A percentile compares a stretch with the other conserved stretches of the same genome.
Evolutionary conservation across 2,888 invertebrate species (phyloP).

Genomic region (Anthophora plumipes): DNA sequence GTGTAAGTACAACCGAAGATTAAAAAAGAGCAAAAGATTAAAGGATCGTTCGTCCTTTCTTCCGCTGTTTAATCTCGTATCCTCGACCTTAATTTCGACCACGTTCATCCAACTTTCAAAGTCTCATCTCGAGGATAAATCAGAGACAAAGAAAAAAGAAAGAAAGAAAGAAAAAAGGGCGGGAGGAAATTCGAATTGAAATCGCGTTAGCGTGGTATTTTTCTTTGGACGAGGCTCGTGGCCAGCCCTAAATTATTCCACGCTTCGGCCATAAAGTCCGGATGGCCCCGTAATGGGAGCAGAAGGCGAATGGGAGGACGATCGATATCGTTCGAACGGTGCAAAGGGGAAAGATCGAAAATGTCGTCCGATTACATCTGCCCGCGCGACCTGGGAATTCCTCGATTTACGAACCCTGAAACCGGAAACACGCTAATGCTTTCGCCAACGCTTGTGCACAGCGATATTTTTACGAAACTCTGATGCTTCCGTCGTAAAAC

Average conservation of each 20-base stretch:
- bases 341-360: slow-evolving; percentile 18
- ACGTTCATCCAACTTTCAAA: not conserved
- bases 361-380: slow-evolving; percentile 42
- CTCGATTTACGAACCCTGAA: slow-evolving; percentile 62
- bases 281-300: slow-evolving; percentile 27
- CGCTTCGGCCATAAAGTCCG: slow-evolving; percentile 27
- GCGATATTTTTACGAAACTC: slow-evolving; percentile 70
- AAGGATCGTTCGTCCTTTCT: not conserved
- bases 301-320: slow-evolving; percentile 11
- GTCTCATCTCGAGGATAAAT: slow-evolving; percentile 11
- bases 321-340: slow-evolving; percentile 39
- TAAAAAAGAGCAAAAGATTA: no score
- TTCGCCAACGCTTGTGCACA: slow-evolving; percentile 65
- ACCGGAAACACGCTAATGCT: slow-evolving; percentile 25
- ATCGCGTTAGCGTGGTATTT: slow-evolving; percentile 24
- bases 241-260: slow-evolving; percentile 48
- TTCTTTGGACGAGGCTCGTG: not conserved
- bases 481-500: slow-evolving; percentile 73
- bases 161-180: no score
- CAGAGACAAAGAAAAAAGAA: no score
- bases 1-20: no score
- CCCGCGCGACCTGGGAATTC: slow-evolving; percentile 30
- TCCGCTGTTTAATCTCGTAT: not conserved
- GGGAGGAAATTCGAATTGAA: slow-evolving; percentile 20
- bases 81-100: slow-evolving; percentile 3